phyloP scores from a whole-genome alignment of 2,888 invertebrate species.

The Tachina grossa region DNA sequence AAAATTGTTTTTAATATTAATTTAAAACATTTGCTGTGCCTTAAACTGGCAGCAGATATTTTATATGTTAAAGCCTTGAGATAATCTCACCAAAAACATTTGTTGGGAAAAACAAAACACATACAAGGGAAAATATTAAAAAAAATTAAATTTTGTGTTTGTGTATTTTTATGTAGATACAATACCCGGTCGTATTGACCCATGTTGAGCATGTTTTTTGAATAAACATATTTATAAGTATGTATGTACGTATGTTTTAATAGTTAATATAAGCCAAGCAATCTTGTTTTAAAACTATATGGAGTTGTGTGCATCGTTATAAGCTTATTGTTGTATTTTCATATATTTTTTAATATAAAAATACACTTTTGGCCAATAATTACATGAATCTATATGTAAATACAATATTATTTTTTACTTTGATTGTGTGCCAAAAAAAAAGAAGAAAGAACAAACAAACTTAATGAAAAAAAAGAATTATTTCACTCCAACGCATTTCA shows the following conservation, averaged over 20 bases:
- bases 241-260: slow-evolving; percentile 1
- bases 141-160: background rate
- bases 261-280: slow-evolving; percentile 32
- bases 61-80: background rate
- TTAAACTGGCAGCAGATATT: slow-evolving; percentile 15
- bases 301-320: background rate
- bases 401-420: slow-evolving; percentile 25
- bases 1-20: slow-evolving; percentile 56
- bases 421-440: background rate
- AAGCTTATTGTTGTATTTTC: background rate
- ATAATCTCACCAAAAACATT: background rate
- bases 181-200: slow-evolving; percentile 19
- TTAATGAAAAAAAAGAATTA: background rate
- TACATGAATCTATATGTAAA: slow-evolving; percentile 37
- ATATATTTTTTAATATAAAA: slow-evolving; percentile 12
- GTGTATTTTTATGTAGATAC: background rate
- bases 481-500: background rate
- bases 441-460: background rate
- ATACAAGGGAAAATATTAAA: background rate
- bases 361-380: slow-evolving; percentile 42
- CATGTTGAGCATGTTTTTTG: background rate
- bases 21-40: slow-evolving; percentile 28
- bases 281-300: slow-evolving; percentile 21
- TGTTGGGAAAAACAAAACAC: background rate
- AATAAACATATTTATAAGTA: background rate